Evolutionary conservation across 37 sponge, comb jelly and placozoan species (phyloP).

Genomic region (Chondrosia reniformis): DNA sequence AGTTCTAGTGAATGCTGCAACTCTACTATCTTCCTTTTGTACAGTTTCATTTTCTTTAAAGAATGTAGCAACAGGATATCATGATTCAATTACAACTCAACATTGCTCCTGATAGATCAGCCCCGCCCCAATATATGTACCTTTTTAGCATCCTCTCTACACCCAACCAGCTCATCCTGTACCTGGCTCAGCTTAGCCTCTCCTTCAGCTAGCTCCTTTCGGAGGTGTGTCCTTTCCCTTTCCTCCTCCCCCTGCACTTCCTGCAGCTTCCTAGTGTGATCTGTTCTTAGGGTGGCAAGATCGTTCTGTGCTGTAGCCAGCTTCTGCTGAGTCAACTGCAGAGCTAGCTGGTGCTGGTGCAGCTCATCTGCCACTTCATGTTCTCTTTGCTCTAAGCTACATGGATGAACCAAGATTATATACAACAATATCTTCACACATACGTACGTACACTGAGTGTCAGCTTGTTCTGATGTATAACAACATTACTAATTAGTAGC

Average conservation of each 20-base stretch:
- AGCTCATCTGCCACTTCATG: neutral
- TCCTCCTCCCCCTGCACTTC: neutral
- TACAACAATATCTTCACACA: neutral
- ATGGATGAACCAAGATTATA: neutral
- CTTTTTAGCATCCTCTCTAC: neutral
- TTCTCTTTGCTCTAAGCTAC: neutral
- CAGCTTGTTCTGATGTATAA: too few species aligned
- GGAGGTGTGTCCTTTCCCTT: conserved; percentile 3
- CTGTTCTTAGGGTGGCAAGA: neutral
- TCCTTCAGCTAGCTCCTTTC: neutral
- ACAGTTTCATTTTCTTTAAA: too few species aligned
- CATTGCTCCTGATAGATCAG: too few species aligned
- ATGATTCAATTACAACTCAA: too few species aligned
- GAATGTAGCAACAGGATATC: too few species aligned
- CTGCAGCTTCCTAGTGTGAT: neutral
- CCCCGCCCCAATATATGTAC: too few species aligned
- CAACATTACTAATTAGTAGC: too few species aligned
- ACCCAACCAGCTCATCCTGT: neutral
- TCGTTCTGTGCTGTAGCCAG: neutral
- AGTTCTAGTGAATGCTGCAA: too few species aligned
- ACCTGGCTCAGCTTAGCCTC: neutral
- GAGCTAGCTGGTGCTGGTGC: neutral
- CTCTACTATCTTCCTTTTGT: too few species aligned
- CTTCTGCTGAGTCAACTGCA: neutral
- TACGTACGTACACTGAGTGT: too few species aligned